Conservation (phyloP, 2,888 invertebrate species). For the Trichogramma evanescens region DNA sequence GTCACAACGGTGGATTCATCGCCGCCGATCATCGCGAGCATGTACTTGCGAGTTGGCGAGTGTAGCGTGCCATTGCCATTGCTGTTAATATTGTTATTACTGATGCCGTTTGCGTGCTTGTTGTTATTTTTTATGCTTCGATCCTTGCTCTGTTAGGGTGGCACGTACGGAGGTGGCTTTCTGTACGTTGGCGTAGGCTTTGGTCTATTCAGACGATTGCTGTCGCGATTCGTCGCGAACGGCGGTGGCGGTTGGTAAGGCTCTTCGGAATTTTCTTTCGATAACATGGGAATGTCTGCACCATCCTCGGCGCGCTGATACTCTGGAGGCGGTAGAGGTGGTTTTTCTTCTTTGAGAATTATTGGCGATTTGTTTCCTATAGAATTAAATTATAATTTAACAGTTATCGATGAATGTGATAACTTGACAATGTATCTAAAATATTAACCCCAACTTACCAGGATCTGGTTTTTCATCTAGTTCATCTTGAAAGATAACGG, state of each 20-base stretch:
- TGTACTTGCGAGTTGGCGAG: conserved; percentile 43
- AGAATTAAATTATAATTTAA: neutral
- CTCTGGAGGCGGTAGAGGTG: conserved; percentile 80
- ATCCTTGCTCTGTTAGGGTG: conserved; percentile 68
- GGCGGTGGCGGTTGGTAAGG: conserved; percentile 90
- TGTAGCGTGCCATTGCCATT: conserved; percentile 26
- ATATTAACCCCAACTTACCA: conserved; percentile 37
- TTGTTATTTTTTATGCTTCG: conserved; percentile 6
- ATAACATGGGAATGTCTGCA: conserved; percentile 47
- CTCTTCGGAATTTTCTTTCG: conserved; percentile 53
- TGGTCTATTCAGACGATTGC: conserved; percentile 66
- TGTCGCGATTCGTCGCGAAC: conserved; percentile 68
- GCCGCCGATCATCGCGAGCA: conserved; percentile 44
- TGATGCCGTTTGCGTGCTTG: conserved; percentile 8
- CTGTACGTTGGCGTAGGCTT: conserved; percentile 86
- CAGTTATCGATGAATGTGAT: neutral
- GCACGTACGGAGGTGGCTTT: conserved; percentile 94
- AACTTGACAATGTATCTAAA: neutral
- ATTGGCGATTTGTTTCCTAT: conserved; percentile 79
- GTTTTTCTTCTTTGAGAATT: conserved; percentile 90
- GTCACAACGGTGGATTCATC: too few species aligned
- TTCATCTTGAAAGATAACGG: conserved; percentile 96
- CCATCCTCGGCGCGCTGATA: conserved; percentile 55
- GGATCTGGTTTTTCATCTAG: conserved; percentile 87
- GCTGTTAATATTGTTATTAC: neutral